Percentiles rank a stretch among this genome's conserved stretches.
These are phyloP conservation scores for Probaryconus sp. DNA, from an alignment of 1,140 invertebrate species.

Conservation along the genomic window DNA sequence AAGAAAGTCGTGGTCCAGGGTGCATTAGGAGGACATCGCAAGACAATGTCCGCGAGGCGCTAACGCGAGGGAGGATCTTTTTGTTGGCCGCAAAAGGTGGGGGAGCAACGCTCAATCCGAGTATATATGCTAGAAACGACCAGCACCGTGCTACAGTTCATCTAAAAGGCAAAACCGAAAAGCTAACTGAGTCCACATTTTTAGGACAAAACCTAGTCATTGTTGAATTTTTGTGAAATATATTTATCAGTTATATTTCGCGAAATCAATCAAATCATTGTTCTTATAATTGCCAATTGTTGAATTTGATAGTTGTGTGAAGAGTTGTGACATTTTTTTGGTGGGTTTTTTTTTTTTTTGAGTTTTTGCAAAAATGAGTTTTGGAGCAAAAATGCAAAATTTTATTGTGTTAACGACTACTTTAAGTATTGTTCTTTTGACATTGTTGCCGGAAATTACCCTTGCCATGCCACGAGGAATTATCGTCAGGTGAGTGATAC, in stretches of 20 bases:
- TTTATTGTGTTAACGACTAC: slow-evolving; percentile 8
- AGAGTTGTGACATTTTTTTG: slow-evolving; percentile 4
- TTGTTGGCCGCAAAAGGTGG: slow-evolving; percentile 35
- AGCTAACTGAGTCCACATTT: slow-evolving; percentile 29
- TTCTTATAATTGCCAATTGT: too few relatives aligned
- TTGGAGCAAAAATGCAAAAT: slow-evolving; percentile 10
- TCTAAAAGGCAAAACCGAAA: slow-evolving; percentile 70
- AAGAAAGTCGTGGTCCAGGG: slow-evolving; percentile 36
- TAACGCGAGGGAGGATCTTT: slow-evolving; percentile 45
- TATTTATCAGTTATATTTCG: too few relatives aligned
- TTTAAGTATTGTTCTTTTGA: slow-evolving; percentile 31
- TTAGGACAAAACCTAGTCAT: too few relatives aligned
- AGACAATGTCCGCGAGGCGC: slow-evolving; percentile 21
- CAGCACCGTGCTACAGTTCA: slow-evolving; percentile 74
- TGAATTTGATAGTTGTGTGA: background rate
- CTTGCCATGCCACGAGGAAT: slow-evolving; percentile 48
- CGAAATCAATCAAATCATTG: background rate
- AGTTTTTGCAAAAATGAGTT: background rate
- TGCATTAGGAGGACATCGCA: slow-evolving; percentile 32
- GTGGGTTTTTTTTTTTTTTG: slow-evolving; percentile 14
- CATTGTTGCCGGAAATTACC: slow-evolving; percentile 38
- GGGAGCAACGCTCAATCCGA: slow-evolving; percentile 64
- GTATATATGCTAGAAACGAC: slow-evolving; percentile 75
- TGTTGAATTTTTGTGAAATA: too few relatives aligned
- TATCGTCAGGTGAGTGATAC: slow-evolving; percentile 54